These are phyloP conservation scores for Dendrolimus punctatus DNA, from an alignment of 1,140 invertebrate genomes.

Conservation along the genomic window DNA sequence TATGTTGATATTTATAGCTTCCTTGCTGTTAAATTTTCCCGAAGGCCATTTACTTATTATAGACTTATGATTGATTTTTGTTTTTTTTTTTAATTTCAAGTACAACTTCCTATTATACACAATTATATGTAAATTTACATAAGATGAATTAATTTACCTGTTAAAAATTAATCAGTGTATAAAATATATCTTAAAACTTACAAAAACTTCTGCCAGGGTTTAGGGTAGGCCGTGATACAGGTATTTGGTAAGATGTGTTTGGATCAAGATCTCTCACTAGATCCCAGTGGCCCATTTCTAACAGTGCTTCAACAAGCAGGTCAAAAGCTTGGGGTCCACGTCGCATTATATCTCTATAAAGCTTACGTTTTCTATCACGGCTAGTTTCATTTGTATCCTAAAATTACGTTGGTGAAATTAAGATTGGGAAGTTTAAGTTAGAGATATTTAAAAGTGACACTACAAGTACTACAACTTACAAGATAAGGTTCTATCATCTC, in stretches of 20 bases:
- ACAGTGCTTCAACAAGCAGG: constrained; percentile 48
- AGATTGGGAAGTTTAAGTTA: too few relatives aligned
- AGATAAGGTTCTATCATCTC: constrained; percentile 60
- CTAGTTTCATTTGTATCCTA: constrained; percentile 3
- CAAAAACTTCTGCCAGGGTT: neutral
- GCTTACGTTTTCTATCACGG: constrained; percentile 36
- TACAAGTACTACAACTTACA: constrained; percentile 32
- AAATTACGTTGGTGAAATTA: neutral
- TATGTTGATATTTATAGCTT: too few relatives aligned
- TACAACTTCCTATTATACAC: too few relatives aligned
- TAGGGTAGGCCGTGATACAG: neutral
- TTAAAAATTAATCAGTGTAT: neutral
- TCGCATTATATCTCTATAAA: constrained; percentile 48
- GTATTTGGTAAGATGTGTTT: constrained; percentile 23
- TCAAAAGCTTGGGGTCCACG: constrained; percentile 61
- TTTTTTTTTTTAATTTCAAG: too few relatives aligned
- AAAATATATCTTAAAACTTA: constrained; percentile 1
- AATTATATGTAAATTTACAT: too few relatives aligned
- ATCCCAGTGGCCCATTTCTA: constrained; percentile 56
- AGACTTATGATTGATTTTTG: too few relatives aligned
- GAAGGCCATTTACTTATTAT: too few relatives aligned
- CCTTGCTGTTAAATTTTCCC: too few relatives aligned
- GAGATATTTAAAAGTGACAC: too few relatives aligned
- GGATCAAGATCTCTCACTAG: constrained; percentile 50
- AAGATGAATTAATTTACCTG: too few relatives aligned